Base-by-base conservation (phyloP, 2,888 invertebrate species). In the Rutpela maculata region DNA sequence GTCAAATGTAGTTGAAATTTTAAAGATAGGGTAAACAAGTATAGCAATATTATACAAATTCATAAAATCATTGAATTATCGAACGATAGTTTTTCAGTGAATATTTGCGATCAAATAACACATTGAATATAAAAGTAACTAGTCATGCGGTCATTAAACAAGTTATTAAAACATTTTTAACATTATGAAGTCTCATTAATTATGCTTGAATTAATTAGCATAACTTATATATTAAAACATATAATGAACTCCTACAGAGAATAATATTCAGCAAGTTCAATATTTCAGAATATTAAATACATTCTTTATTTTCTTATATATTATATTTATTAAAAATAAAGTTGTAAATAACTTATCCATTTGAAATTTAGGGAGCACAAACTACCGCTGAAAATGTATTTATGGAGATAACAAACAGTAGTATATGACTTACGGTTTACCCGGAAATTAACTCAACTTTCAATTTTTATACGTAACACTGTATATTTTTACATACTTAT, bases 181-280 rank as follows among this genome's bases (percentile, higher is more conserved):
- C 26, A 59, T 59, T 59, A 59, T 9, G 59, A 11, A 19, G 15
- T 26, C 26, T 60, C 22, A 31, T 31, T 60, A 60, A 26, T n/a
- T 60, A 60, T n/a, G 31, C 60, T 15, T n/a, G 60, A 26, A 60
- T 60, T 60, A 60, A 60, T 60, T 26, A 60, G 11, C 60, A 22
- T 60, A 31, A 60, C 7, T 60, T 60, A 22, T n/a, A n/a, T 50
- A 60, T 60, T 31, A 31, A 60, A 60, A 60, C 12, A 60, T 60
- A n/a, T 26, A 60, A 15, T 50, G 50, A 50, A 50, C n/a, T 50
- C n/a, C 12, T 50, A 15, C 6, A 12, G n/a, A 50, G 50, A 12
- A n/a, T 50, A 50, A 50, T 50, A 50, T 50, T n/a, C 12, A 43
- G 15, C 12, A 12, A 2, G 12, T 12, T 43, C 43, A 4, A 4